A percentile compares a stretch with the other conserved stretches of the same genome.
These are phyloP conservation scores for Nasonia longicornis DNA, from an alignment of 1,140 invertebrate species.

Conservation along the genomic window DNA sequence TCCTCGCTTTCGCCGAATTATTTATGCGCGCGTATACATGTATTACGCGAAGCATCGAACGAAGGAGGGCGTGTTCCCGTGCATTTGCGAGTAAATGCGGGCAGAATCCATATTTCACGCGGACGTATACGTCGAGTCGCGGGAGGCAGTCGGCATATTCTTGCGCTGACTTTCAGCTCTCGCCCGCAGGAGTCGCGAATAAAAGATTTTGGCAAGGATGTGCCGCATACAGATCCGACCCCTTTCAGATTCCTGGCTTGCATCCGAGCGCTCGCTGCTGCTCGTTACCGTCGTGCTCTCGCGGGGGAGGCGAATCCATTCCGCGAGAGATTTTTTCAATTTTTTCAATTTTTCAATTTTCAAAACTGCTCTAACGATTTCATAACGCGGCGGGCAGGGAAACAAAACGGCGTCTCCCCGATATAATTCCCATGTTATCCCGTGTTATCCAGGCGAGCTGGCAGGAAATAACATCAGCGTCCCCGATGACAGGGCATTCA, in stretches of 20 bases:
- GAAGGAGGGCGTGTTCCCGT: constrained; percentile 4
- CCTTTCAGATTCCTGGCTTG: constrained; percentile 13
- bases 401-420: too few relatives aligned
- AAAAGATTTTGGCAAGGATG: constrained; percentile 41
- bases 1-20: constrained; percentile 61
- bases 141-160: constrained; percentile 7
- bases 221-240: background rate
- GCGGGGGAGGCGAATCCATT: background rate
- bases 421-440: too few relatives aligned
- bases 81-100: constrained; percentile 13
- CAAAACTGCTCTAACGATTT: too few relatives aligned
- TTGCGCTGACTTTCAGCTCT: background rate
- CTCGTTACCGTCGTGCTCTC: background rate
- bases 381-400: too few relatives aligned
- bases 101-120: constrained; percentile 18
- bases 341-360: too few relatives aligned
- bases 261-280: background rate
- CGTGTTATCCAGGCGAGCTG: too few relatives aligned
- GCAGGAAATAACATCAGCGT: too few relatives aligned
- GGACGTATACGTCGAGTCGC: background rate
- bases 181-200: constrained; percentile 16
- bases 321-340: too few relatives aligned
- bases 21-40: constrained; percentile 44
- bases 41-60: background rate
- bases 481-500: constrained; percentile 36